These are phyloP conservation scores for Brachionus rubens DNA, from an alignment of 1,140 invertebrate species.

Conservation along the genomic window DNA sequence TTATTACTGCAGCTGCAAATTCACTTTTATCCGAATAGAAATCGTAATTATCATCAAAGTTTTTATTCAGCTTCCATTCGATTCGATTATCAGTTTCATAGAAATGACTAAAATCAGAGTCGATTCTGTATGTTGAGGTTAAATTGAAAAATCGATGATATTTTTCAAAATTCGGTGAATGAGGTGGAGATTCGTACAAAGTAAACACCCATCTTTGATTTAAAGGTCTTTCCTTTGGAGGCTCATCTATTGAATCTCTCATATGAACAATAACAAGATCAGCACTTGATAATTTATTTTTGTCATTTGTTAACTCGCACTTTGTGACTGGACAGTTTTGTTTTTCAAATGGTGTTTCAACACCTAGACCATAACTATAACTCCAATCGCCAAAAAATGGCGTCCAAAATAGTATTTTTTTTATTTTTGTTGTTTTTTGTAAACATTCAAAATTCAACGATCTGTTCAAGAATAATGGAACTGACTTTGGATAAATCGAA, in stretches of 20 bases:
- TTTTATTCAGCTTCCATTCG: not conserved
- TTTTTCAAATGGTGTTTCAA: not conserved
- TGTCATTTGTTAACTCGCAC: constrained; percentile 14
- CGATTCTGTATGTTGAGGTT: not conserved
- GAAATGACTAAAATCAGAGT: constrained; percentile 16
- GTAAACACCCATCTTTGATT: constrained; percentile 41
- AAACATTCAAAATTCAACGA: constrained; percentile 27
- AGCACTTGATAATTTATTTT: not conserved
- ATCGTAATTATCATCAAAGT: not conserved
- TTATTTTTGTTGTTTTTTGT: not conserved
- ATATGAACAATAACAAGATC: constrained; percentile 38
- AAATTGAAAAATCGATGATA: constrained; percentile 10
- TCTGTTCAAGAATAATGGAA: not conserved
- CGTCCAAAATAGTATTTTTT: constrained; percentile 35
- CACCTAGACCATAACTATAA: not conserved
- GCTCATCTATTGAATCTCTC: not conserved
- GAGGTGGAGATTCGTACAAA: constrained; percentile 7
- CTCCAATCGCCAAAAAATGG: not conserved
- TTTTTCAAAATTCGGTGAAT: not conserved
- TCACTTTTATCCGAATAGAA: not conserved
- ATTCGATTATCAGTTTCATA: not conserved
- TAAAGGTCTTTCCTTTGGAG: not conserved
- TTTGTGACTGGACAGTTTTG: constrained; percentile 17
- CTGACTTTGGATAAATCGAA: not conserved
- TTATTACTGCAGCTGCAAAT: constrained; percentile 1